Evolutionary conservation across 1,140 invertebrate genomes (phyloP).

Genomic region (Anastatus disparis): DNA sequence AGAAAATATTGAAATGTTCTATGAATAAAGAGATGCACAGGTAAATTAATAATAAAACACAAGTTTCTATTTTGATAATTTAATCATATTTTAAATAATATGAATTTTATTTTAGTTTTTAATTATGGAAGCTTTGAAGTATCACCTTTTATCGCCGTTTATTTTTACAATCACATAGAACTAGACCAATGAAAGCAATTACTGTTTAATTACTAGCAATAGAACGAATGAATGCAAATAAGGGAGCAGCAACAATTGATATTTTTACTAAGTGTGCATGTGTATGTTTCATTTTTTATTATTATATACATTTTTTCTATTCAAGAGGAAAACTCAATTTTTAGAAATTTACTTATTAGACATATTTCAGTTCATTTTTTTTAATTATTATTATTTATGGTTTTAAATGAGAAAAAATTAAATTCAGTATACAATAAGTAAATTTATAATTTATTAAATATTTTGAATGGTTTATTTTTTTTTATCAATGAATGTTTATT

Average conservation of each 20-base stretch:
- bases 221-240: constrained; percentile 91
- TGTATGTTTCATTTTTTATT: too few relatives aligned
- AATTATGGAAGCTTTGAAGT: constrained; percentile 93
- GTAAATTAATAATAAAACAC: constrained; percentile 45
- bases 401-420: too few relatives aligned
- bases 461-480: too few relatives aligned
- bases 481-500: too few relatives aligned
- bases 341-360: too few relatives aligned
- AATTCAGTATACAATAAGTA: too few relatives aligned
- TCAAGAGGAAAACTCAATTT: too few relatives aligned
- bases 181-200: constrained; percentile 89
- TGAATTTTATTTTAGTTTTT: constrained; percentile 64
- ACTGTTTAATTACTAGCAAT: constrained; percentile 87
- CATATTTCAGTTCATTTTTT: too few relatives aligned
- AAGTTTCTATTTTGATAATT: neutral
- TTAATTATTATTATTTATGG: too few relatives aligned
- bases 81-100: neutral
- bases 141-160: constrained; percentile 86
- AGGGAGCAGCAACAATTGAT: constrained; percentile 86
- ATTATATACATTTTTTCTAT: too few relatives aligned
- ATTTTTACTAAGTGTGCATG: too few relatives aligned
- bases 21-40: constrained; percentile 70
- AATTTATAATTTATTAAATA: too few relatives aligned
- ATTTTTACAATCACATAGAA: constrained; percentile 80
- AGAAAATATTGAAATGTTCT: constrained; percentile 75